Conservation (phyloP, 2,888 invertebrate genomes). For the Synergus itoensis region DNA sequence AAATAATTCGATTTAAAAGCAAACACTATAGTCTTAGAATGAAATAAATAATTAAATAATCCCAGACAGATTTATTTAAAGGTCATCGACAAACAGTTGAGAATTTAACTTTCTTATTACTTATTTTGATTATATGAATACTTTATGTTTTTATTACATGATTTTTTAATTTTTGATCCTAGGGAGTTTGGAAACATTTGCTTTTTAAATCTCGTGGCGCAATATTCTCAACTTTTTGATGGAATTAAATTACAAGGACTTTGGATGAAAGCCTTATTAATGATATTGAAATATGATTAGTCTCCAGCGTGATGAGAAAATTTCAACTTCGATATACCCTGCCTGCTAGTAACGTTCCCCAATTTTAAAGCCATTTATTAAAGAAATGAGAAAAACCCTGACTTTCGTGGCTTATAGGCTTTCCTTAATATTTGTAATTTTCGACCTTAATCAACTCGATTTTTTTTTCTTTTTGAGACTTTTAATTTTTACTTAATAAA, state of each 20-base stretch:
- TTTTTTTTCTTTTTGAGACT: not conserved
- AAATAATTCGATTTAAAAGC: not conserved
- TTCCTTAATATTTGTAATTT: not conserved
- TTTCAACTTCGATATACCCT: not conserved
- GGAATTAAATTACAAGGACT: not conserved
- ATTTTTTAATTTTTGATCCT: too few relatives aligned
- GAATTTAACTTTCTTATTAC: not conserved
- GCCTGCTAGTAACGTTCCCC: not conserved
- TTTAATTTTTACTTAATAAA: not conserved
- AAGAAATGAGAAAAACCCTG: not conserved
- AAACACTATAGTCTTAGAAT: not conserved
- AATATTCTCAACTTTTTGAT: too few relatives aligned
- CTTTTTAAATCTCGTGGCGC: too few relatives aligned
- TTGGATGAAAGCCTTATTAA: not conserved
- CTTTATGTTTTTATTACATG: too few relatives aligned
- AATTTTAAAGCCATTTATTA: conserved; percentile 2
- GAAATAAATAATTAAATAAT: not conserved
- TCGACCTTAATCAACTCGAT: not conserved
- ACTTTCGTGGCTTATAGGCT: not conserved
- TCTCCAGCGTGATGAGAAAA: not conserved
- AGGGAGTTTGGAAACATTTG: too few relatives aligned
- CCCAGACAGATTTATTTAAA: not conserved
- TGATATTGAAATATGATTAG: conserved; percentile 1
- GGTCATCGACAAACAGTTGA: not conserved
- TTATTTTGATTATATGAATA: too few relatives aligned